Conservation (phyloP, 2,888 invertebrate species). For the Subacronicta megacephala region DNA sequence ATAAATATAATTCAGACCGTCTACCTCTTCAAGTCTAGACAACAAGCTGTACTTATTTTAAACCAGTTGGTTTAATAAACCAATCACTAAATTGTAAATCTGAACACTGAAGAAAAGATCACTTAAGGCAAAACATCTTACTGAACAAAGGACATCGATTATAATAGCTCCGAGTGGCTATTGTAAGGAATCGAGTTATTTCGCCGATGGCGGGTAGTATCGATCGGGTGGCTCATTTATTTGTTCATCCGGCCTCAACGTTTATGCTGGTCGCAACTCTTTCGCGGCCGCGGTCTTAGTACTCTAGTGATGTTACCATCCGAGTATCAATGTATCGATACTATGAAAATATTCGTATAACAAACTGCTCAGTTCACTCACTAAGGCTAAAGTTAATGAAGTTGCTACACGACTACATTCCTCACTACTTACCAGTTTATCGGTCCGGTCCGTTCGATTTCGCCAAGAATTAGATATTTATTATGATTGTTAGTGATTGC, state of each 20-base stretch:
- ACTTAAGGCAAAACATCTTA: slow-evolving; percentile 41
- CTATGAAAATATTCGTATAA: not conserved
- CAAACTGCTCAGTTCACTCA: too few species aligned
- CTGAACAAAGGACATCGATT: slow-evolving; percentile 64
- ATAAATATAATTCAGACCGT: too few species aligned
- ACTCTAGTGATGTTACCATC: slow-evolving; percentile 56
- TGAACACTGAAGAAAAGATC: slow-evolving; percentile 26
- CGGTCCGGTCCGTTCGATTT: too few species aligned
- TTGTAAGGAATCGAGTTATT: slow-evolving; percentile 72
- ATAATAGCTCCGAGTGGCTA: slow-evolving; percentile 62
- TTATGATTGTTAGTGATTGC: too few species aligned
- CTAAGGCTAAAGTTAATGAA: too few species aligned
- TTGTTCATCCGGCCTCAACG: slow-evolving; percentile 86
- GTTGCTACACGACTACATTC: too few species aligned
- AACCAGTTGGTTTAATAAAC: too few species aligned
- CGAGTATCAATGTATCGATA: not conserved
- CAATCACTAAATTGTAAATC: slow-evolving; percentile 22
- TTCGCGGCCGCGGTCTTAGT: slow-evolving; percentile 71
- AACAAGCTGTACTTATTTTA: not conserved
- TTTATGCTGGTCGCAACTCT: slow-evolving; percentile 84
- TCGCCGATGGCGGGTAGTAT: slow-evolving; percentile 62
- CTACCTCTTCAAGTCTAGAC: too few species aligned
- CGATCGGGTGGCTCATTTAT: slow-evolving; percentile 83
- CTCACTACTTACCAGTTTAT: too few species aligned
- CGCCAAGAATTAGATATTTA: too few species aligned